Percentiles rank a stretch among this genome's conserved stretches.
Evolutionary conservation across 2,888 invertebrate genomes (phyloP).

Genomic region (Microplitis manilae): DNA sequence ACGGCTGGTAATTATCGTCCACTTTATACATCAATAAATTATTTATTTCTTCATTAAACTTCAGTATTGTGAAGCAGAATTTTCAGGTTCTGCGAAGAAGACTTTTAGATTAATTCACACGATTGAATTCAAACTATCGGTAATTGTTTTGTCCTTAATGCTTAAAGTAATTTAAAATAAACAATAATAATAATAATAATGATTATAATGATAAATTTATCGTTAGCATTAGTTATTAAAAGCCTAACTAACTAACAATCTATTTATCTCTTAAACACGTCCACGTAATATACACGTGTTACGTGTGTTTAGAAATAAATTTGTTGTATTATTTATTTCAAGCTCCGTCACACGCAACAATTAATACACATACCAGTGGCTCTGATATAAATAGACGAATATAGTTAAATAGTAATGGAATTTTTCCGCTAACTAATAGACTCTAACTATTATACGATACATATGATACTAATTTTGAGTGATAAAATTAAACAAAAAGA

Average conservation of each 20-base stretch:
- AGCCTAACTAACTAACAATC: neutral
- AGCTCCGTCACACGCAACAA: conserved; percentile 1
- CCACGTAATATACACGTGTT: neutral
- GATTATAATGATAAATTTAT: neutral
- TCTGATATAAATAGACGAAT: neutral
- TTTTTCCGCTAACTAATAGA: conserved; percentile 10
- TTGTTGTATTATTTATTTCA: conserved; percentile 1
- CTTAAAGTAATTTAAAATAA: no score
- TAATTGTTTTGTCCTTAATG: neutral
- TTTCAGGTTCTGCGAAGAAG: neutral
- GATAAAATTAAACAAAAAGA: neutral
- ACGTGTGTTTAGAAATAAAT: neutral
- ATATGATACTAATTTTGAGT: neutral
- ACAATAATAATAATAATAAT: neutral
- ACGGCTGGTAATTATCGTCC: conserved; percentile 11
- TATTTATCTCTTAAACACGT: neutral
- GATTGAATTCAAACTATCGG: neutral
- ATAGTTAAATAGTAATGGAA: conserved; percentile 27
- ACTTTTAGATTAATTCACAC: neutral
- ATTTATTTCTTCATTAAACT: conserved; percentile 4
- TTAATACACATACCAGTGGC: neutral
- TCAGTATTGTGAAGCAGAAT: neutral
- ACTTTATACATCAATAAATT: conserved; percentile 19
- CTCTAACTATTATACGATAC: conserved; percentile 10
- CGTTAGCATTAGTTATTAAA: neutral